phyloP scores from a whole-genome alignment of 2,888 invertebrate species.

The Malthinus seriepunctatus region DNA sequence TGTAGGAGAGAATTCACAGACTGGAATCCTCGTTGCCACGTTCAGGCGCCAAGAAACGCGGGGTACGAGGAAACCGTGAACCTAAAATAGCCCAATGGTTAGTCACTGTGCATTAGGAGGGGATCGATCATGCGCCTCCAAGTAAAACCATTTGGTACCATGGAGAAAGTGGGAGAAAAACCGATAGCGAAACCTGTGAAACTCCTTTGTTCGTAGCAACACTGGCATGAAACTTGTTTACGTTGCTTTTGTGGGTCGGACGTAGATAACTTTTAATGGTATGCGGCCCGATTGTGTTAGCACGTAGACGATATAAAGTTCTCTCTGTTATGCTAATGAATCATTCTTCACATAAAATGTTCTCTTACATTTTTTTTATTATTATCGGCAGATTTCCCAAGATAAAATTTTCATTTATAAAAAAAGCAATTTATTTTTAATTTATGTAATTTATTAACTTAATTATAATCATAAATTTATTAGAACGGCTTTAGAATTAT shows the following conservation, averaged over 20 bases:
- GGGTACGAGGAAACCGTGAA: conserved; percentile 18
- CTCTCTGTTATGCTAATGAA: too few relatives aligned
- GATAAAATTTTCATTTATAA: too few relatives aligned
- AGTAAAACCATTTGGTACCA: conserved; percentile 30
- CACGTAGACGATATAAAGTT: too few relatives aligned
- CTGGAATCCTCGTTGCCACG: conserved; percentile 16
- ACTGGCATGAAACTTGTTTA: conserved; percentile 26
- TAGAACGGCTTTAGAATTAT: too few relatives aligned
- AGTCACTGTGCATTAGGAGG: conserved; percentile 21
- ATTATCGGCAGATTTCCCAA: too few relatives aligned
- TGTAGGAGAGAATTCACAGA: conserved; percentile 23
- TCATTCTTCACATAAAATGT: too few relatives aligned
- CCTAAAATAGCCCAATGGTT: conserved; percentile 23
- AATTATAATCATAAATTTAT: too few relatives aligned
- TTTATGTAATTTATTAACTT: too few relatives aligned
- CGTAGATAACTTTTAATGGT: conserved; percentile 19
- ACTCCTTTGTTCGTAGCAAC: conserved; percentile 23
- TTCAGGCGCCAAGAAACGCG: conserved; percentile 16
- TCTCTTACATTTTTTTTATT: too few relatives aligned
- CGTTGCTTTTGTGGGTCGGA: conserved; percentile 17
- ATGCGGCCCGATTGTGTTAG: conserved; percentile 12
- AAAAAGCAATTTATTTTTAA: too few relatives aligned
- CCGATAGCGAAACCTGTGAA: conserved; percentile 30
- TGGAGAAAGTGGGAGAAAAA: conserved; percentile 20
- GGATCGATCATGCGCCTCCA: conserved; percentile 25